A percentile compares a stretch with the other conserved stretches of the same genome.
Evolutionary conservation across 37 sponge, comb jelly and placozoan genomes (phyloP).

Genomic region (Aplysina aerophoba): DNA sequence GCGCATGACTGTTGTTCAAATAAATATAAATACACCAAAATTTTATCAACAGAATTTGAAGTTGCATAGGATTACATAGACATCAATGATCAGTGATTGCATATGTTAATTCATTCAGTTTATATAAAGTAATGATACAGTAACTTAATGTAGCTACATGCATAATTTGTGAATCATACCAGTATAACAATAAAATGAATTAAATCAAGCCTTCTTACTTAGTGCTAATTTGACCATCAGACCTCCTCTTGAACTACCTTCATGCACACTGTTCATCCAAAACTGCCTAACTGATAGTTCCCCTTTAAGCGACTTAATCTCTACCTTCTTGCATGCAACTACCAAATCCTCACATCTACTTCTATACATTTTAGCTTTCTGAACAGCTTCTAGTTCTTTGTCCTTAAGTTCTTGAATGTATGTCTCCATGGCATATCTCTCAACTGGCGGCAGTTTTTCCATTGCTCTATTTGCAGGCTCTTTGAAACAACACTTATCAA

Average conservation of each 20-base stretch:
- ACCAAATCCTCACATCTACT: constrained; percentile 11
- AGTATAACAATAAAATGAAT: constrained; percentile 9
- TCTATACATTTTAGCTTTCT: constrained; percentile 6
- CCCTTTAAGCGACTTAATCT: constrained; percentile 3
- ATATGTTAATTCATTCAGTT: constrained; percentile 10
- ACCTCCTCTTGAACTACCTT: constrained; percentile 8
- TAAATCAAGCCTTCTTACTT: constrained; percentile 10
- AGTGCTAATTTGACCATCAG: constrained; percentile 11
- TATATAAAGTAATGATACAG: constrained; percentile 10
- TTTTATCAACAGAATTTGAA: constrained; percentile 10
- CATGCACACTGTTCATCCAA: constrained; percentile 7
- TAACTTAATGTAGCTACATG: constrained; percentile 10
- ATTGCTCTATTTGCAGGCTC: constrained; percentile 11
- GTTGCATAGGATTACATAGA: constrained; percentile 11
- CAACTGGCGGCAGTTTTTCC: constrained; percentile 12
- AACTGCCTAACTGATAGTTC: constrained; percentile 11
- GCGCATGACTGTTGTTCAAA: constrained; percentile 11
- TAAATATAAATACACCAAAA: constrained; percentile 9
- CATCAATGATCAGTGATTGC: constrained; percentile 11
- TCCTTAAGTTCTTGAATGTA: constrained; percentile 10
- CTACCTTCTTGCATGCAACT: constrained; percentile 11
- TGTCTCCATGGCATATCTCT: constrained; percentile 11
- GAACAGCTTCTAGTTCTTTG: constrained; percentile 11
- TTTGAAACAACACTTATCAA: constrained; percentile 10
- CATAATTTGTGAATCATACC: constrained; percentile 10